These are phyloP conservation scores for Lasioglossum villosulum DNA, from an alignment of 2,888 invertebrate genomes.

Conservation along the genomic window DNA sequence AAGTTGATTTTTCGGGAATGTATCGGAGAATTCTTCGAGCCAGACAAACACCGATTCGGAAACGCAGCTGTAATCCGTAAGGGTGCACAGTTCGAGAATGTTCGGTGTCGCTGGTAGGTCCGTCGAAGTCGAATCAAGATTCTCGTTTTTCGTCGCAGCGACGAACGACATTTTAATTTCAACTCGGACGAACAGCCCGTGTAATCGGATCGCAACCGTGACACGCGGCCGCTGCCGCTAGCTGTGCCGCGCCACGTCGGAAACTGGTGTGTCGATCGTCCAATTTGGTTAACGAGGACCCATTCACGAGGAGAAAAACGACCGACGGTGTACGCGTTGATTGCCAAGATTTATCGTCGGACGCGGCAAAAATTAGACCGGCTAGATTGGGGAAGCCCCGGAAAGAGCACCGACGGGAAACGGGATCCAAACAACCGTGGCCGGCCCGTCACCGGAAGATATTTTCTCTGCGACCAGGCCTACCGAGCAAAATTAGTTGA, in stretches of 20 bases:
- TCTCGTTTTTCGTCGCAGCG: not conserved
- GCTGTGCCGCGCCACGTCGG: not conserved
- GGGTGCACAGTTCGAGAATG: not conserved
- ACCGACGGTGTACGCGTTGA: slow-evolving; percentile 35
- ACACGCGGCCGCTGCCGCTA: slow-evolving; percentile 12
- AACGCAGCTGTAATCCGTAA: slow-evolving; percentile 25
- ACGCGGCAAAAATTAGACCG: slow-evolving; percentile 37
- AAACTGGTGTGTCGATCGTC: slow-evolving; percentile 40
- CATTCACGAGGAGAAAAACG: slow-evolving; percentile 41
- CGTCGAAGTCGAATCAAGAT: slow-evolving; percentile 5
- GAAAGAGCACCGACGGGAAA: not conserved
- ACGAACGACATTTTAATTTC: slow-evolving; percentile 11
- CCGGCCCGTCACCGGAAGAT: not conserved
- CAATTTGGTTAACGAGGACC: slow-evolving; percentile 59
- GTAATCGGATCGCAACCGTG: slow-evolving; percentile 25
- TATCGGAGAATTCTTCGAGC: slow-evolving; percentile 6
- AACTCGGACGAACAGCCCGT: slow-evolving; percentile 5
- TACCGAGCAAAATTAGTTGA: not conserved
- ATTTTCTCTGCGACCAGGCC: not conserved
- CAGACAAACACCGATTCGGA: not conserved
- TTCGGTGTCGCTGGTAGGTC: not conserved
- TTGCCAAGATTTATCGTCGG: slow-evolving; percentile 52
- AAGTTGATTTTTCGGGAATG: not conserved
- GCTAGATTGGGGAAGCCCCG: slow-evolving; percentile 6
- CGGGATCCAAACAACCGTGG: not conserved